Evolutionary conservation across 2,888 invertebrate genomes (phyloP), one percentile per base, ranked within the genome.

Genomic region (Eupithecia pulchellata): DNA sequence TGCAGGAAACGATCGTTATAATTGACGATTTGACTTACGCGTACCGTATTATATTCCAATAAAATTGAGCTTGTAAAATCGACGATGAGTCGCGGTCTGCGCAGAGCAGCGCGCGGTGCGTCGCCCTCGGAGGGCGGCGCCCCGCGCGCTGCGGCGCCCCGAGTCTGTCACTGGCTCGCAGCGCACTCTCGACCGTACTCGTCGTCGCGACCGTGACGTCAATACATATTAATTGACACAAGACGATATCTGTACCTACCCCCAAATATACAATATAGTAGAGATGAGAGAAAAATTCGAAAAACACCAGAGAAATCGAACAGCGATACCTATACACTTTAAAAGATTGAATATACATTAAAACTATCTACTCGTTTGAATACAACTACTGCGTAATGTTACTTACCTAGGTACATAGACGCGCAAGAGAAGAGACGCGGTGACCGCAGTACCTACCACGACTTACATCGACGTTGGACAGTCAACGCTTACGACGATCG

Each of bases 11-110:
- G 76, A 81, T 78, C 84, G 81, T 80, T 89, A 47, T 93, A 93
- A 93, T 93, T 93, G 93, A 93, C 93, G 89, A 86, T 86, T 86
- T 87, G 83, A 87, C 92, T 91, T 91, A 92, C 86, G 89, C 87
- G 90, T 91, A 91, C 83, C 82, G 87, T 91, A 91, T 87, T 84
- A 84, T 75, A 75, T 73, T 85, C 71, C 87, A 82, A 87, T 90
- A 91, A 92, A 93, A 93, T 93, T 93, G 93, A 93, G 93, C 93
- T 89, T 88, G 89, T 90, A 88, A 90, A 91, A 91, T 92, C 89
- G 92, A 91, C 92, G 85, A 84, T 81, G 79, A 83, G 85, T 84
- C 88, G 85, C 87, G 81, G 80, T 77, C 63, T 60, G 76, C 84
- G 86, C 30, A 13, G 32, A 11, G 29, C 83, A 20, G 42, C 42